phyloP scores from a whole-genome alignment of 2,888 invertebrate genomes.

The Xestia ashworthii region DNA sequence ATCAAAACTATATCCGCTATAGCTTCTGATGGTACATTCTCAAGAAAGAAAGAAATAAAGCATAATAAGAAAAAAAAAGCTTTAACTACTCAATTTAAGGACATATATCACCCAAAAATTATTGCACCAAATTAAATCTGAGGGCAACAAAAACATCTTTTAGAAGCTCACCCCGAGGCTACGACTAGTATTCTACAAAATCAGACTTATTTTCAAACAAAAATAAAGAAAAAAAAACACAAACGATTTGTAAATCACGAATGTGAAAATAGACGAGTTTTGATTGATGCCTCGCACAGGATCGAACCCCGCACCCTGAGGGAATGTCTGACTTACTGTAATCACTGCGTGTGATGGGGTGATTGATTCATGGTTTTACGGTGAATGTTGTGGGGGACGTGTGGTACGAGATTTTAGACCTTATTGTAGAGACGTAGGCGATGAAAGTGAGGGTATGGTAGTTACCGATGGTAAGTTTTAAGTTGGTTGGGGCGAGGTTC shows the following conservation, averaged over 20 bases:
- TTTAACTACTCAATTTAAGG: conserved; percentile 48
- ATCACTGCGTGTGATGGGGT: conserved; percentile 69
- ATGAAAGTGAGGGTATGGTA: not conserved
- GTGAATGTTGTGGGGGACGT: conserved; percentile 8
- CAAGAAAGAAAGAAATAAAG: too few species aligned
- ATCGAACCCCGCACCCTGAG: conserved; percentile 73
- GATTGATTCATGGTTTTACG: conserved; percentile 71
- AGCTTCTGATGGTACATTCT: too few species aligned
- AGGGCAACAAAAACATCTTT: conserved; percentile 23
- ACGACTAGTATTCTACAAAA: conserved; percentile 56
- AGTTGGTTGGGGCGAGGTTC: conserved; percentile 41
- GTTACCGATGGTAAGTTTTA: conserved; percentile 28
- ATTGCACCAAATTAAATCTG: conserved; percentile 19
- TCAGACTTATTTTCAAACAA: conserved; percentile 41
- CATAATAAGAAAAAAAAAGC: too few species aligned
- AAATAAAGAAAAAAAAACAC: conserved; percentile 43
- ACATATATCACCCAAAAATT: conserved; percentile 47
- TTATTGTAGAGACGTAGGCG: conserved; percentile 22
- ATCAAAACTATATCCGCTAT: too few species aligned
- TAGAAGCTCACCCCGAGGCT: conserved; percentile 50
- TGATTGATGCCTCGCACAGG: conserved; percentile 81
- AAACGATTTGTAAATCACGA: conserved; percentile 66
- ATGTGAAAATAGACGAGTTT: conserved; percentile 77
- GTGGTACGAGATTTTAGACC: conserved; percentile 36
- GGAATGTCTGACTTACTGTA: conserved; percentile 70